Base-by-base conservation (phyloP, 1,140 invertebrate species). In the Sycophila sp. region DNA sequence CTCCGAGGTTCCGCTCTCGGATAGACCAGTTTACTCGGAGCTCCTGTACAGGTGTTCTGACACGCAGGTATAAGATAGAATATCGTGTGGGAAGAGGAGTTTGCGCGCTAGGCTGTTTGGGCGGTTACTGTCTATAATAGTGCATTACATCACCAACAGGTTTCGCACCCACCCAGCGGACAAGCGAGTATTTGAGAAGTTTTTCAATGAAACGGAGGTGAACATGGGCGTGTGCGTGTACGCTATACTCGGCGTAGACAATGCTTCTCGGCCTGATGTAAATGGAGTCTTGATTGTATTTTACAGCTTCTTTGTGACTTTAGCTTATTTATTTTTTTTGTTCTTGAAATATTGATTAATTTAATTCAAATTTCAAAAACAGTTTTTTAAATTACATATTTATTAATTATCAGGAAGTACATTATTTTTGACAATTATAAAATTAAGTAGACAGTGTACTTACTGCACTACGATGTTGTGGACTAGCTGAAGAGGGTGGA, bases 401-500 rank as follows among this genome's bases (percentile, higher is more conserved):
- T 10, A 22, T 10, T 22, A 49, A n/a, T n/a, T n/a, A n/a, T n/a
- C n/a, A n/a, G n/a, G n/a, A n/a, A n/a, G n/a, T n/a, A n/a, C n/a
- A n/a, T n/a, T n/a, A n/a, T n/a, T n/a, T n/a, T n/a, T n/a, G n/a
- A n/a, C n/a, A n/a, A n/a, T n/a, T n/a, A n/a, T n/a, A n/a, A n/a
- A 36, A 11, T 11, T 36, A 51, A n/a, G 24, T 4, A 24, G 15
- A 51, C 13, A 3, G 4, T 0, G 13, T 51, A 82, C 81, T 83
- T 72, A 87, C 85, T 73, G 83, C 79, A 75, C 82, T 87, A 69
- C 84, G 84, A 78, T 87, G 85, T 78, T 87, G 85, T 56, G 83
- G 81, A 87, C 85, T 81, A 85, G 85, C 81, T 74, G 86, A 79
- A 70, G 84, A 75, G 62, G 83, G 81, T 71, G 81, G 78, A 67